Evolutionary conservation across 2,797 vertebrate genomes (phyloP).

Genomic region (Vipera ursinii): DNA sequence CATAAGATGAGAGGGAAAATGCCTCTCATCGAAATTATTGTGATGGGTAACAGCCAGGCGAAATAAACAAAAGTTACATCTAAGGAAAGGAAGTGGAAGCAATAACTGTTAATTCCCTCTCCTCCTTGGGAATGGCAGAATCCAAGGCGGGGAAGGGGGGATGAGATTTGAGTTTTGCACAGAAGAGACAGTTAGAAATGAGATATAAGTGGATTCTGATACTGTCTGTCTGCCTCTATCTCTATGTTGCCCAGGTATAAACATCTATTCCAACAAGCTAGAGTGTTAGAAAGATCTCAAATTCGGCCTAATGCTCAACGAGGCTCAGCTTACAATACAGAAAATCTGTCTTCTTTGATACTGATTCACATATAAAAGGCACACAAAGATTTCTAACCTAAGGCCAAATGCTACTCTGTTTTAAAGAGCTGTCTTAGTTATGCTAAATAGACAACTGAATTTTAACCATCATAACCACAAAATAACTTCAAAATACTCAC

Average conservation of each 20-base stretch:
- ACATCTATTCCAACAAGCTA: not conserved
- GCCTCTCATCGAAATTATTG: too few species aligned
- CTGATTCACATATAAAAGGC: not conserved
- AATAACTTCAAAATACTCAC: slow-evolving; percentile 66
- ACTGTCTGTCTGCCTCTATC: not conserved
- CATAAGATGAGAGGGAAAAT: too few species aligned
- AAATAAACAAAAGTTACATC: too few species aligned
- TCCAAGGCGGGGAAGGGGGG: too few species aligned
- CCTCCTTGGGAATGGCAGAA: too few species aligned
- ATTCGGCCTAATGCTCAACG: not conserved
- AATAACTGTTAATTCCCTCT: too few species aligned
- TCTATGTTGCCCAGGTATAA: not conserved
- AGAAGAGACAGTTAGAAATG: too few species aligned
- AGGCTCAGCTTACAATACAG: not conserved
- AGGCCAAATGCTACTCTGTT: not conserved
- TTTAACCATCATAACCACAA: not conserved
- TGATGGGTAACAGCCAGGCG: too few species aligned
- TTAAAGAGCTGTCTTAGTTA: not conserved
- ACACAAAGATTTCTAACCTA: not conserved
- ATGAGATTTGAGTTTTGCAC: too few species aligned
- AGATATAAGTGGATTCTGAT: too few species aligned
- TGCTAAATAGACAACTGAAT: not conserved
- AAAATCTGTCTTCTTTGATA: not conserved
- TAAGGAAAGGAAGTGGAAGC: too few species aligned
- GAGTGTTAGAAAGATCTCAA: not conserved